Percentiles rank a stretch among this genome's conserved stretches.
phyloP scores from a whole-genome alignment of 2,797 vertebrate species.

The Eutrigla gurnardus region DNA sequence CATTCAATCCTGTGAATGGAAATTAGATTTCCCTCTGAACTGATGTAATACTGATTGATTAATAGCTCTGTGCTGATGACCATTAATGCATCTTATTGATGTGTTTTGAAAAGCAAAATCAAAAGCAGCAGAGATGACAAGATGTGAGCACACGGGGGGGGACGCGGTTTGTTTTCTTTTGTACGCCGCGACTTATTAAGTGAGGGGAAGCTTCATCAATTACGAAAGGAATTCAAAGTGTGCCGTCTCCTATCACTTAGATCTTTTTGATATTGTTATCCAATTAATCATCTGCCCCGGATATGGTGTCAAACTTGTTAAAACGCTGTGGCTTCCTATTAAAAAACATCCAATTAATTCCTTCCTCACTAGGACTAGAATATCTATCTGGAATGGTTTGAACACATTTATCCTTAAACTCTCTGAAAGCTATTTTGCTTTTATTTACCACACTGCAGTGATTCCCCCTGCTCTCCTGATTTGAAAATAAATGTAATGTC shows the following conservation, averaged over 20 bases:
- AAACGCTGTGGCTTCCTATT: background rate
- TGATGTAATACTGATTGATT: slow-evolving; percentile 56
- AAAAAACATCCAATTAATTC: slow-evolving; percentile 38
- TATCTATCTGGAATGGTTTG: slow-evolving; percentile 7
- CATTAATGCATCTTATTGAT: slow-evolving; percentile 32
- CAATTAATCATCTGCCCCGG: slow-evolving; percentile 11
- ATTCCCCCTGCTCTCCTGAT: slow-evolving; percentile 19
- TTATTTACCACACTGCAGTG: slow-evolving; percentile 16
- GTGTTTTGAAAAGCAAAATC: slow-evolving; percentile 37
- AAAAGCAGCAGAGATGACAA: slow-evolving; percentile 16
- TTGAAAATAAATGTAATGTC: slow-evolving; percentile 1
- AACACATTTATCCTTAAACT: slow-evolving; percentile 8
- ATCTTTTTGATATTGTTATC: slow-evolving; percentile 37
- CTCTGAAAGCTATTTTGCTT: slow-evolving; percentile 27
- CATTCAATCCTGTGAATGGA: slow-evolving; percentile 48
- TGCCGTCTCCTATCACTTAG: slow-evolving; percentile 1
- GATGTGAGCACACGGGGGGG: background rate
- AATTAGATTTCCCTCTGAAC: slow-evolving; percentile 37
- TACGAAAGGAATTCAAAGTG: slow-evolving; percentile 19
- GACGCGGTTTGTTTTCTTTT: background rate
- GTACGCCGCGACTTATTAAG: background rate
- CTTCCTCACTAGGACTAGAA: slow-evolving; percentile 13
- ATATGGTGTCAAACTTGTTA: slow-evolving; percentile 14
- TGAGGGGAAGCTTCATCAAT: slow-evolving; percentile 13
- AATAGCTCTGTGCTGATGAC: slow-evolving; percentile 12